A percentile compares a stretch with the other conserved stretches of the same genome.
These are phyloP conservation scores for Cynocephalus volans DNA, from an alignment of 2,113 vertebrate genomes.

Conservation along the genomic window DNA sequence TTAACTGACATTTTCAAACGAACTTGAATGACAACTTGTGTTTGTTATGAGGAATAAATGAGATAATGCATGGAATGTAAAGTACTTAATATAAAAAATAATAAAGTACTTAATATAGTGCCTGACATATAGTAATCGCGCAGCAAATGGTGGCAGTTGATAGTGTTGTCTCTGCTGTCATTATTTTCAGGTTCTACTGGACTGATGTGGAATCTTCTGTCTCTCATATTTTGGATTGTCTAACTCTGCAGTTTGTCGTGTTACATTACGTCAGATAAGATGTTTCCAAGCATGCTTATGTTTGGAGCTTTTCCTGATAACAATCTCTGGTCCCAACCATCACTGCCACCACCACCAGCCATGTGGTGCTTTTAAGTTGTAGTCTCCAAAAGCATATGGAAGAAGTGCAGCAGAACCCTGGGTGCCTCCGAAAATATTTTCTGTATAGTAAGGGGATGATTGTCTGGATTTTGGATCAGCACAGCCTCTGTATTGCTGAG, in stretches of 20 bases:
- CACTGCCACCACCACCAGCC: not conserved
- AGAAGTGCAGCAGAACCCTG: slow-evolving; percentile 31
- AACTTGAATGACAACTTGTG: slow-evolving; percentile 9
- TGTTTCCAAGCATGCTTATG: slow-evolving; percentile 1
- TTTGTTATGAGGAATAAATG: slow-evolving; percentile 31
- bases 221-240: slow-evolving; percentile 11
- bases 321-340: not conserved
- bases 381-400: slow-evolving; percentile 26
- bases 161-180: not conserved
- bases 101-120: slow-evolving; percentile 19
- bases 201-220: slow-evolving; percentile 23
- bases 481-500: not conserved
- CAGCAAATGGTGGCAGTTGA: not conserved
- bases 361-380: not conserved
- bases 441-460: not conserved
- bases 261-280: slow-evolving; percentile 44
- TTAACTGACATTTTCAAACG: not conserved
- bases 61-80: not conserved
- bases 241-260: slow-evolving; percentile 38
- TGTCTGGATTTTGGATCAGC: slow-evolving; percentile 30
- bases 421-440: slow-evolving; percentile 31
- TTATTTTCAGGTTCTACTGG: slow-evolving; percentile 44
- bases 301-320: slow-evolving; percentile 41
- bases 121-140: not conserved
- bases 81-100: slow-evolving; percentile 15